These are phyloP conservation scores for Vannuccia rotundouncinata DNA, from an alignment of 2,888 invertebrate genomes.

Conservation along the genomic window DNA sequence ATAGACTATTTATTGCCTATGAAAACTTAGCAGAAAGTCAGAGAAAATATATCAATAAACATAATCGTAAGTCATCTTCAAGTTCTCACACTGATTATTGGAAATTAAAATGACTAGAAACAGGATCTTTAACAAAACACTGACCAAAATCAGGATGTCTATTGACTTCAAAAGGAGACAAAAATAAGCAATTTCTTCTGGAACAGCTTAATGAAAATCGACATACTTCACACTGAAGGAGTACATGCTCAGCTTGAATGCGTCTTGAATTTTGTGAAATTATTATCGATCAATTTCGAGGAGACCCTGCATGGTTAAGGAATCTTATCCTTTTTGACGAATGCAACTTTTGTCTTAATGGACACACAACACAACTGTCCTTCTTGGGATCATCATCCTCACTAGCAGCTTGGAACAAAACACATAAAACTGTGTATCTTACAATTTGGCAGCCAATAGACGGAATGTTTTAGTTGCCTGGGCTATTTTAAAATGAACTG, in stretches of 20 bases:
- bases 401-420: neutral
- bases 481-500: neutral
- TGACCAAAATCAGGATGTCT: neutral
- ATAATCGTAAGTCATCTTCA: neutral
- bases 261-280: neutral
- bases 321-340: neutral
- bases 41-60: neutral
- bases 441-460: neutral
- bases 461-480: neutral
- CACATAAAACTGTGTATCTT: neutral
- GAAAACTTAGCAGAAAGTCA: neutral
- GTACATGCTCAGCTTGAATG: neutral
- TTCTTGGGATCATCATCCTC: neutral
- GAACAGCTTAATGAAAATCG: neutral
- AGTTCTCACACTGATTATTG: neutral
- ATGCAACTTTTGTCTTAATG: neutral
- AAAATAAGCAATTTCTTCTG: neutral
- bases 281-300: neutral
- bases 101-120: neutral
- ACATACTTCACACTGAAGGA: neutral
- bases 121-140: neutral
- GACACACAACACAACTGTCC: neutral
- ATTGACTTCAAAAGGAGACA: neutral
- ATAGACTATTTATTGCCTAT: neutral
- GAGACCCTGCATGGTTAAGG: neutral